A percentile compares a stretch with the other conserved stretches of the same genome.
Evolutionary conservation across 2,888 invertebrate species (phyloP).

Genomic region (Merodon equestris): DNA sequence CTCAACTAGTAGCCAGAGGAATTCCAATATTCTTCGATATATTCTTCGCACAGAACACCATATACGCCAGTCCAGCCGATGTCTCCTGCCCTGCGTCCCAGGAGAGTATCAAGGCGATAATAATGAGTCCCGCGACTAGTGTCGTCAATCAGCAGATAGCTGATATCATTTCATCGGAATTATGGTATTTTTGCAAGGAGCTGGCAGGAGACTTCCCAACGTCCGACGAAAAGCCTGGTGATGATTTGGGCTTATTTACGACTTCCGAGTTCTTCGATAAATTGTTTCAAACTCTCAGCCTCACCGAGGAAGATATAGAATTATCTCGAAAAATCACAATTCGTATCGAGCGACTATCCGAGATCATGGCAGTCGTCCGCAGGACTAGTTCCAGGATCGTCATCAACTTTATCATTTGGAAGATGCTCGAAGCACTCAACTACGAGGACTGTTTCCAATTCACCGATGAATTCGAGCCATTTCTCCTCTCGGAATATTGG

Average conservation of each 20-base stretch:
- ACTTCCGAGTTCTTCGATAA: slow-evolving; percentile 71
- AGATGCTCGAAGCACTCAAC: slow-evolving; percentile 70
- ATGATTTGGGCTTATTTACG: slow-evolving; percentile 63
- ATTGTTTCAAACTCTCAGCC: slow-evolving; percentile 70
- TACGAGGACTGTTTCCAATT: slow-evolving; percentile 73
- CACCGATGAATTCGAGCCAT: slow-evolving; percentile 73
- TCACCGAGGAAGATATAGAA: slow-evolving; percentile 71
- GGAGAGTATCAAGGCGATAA: slow-evolving; percentile 61
- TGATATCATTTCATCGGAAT: slow-evolving; percentile 72
- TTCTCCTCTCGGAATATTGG: slow-evolving; percentile 76
- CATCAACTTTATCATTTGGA: slow-evolving; percentile 76
- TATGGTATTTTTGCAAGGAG: slow-evolving; percentile 73
- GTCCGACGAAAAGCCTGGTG: slow-evolving; percentile 16
- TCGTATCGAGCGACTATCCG: slow-evolving; percentile 69
- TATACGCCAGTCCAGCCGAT: slow-evolving; percentile 73
- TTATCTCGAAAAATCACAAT: slow-evolving; percentile 72
- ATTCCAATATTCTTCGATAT: slow-evolving; percentile 73
- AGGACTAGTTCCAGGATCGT: slow-evolving; percentile 73
- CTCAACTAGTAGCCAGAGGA: slow-evolving; percentile 73
- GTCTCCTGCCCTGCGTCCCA: slow-evolving; percentile 70
- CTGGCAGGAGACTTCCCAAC: slow-evolving; percentile 57
- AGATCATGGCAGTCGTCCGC: slow-evolving; percentile 70
- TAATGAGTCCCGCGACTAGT: slow-evolving; percentile 65
- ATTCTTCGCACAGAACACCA: slow-evolving; percentile 74
- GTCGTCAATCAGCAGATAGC: slow-evolving; percentile 72